Percentiles rank a stretch among this genome's conserved stretches.
Evolutionary conservation across 2,797 vertebrate genomes (phyloP).

Genomic region (Premnoplex brunnescens): DNA sequence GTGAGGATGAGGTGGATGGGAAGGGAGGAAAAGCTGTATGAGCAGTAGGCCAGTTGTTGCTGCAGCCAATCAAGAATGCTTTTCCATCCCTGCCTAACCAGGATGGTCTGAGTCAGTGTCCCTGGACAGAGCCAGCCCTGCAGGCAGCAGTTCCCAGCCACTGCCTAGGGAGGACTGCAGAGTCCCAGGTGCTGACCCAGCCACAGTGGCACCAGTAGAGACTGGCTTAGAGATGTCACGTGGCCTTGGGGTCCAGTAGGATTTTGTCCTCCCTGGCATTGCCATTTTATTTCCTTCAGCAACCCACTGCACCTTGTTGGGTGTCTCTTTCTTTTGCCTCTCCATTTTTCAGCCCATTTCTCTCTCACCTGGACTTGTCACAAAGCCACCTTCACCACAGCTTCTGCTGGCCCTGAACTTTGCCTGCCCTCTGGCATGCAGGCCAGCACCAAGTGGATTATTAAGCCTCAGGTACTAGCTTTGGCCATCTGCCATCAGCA

Average conservation of each 20-base stretch:
- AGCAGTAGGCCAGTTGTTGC: not conserved
- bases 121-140: not conserved
- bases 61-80: not conserved
- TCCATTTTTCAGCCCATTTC: not conserved
- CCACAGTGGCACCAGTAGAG: not conserved
- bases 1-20: not conserved
- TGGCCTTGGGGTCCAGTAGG: not conserved
- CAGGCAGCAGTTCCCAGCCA: not conserved
- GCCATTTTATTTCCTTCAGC: not conserved
- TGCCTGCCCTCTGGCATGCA: not conserved
- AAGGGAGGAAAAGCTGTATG: not conserved
- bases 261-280: not conserved
- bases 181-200: not conserved
- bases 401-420: not conserved
- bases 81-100: not conserved
- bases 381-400: not conserved
- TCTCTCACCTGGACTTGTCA: not conserved
- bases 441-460: not conserved
- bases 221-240: not conserved
- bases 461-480: not conserved
- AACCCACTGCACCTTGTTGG: not conserved
- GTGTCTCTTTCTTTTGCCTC: not conserved
- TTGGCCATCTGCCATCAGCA: not conserved
- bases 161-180: not conserved
- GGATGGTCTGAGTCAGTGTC: not conserved